Base-by-base conservation (phyloP, 2,888 invertebrate species). In the Platynereis dumerilii region DNA sequence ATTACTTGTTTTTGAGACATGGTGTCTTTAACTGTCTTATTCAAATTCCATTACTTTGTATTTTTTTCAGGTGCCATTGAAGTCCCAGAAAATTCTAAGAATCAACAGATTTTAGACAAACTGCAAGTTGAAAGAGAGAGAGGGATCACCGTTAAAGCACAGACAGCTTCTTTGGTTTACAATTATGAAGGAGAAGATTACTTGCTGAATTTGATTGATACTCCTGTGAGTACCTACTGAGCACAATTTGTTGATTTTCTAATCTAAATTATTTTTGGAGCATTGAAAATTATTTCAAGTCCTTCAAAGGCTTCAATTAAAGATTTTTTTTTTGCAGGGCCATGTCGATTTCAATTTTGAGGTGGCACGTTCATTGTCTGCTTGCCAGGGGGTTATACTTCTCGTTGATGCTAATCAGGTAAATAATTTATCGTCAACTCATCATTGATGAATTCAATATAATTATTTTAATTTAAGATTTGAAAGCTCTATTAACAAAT, bases 321-420 rank as follows among this genome's bases (percentile, higher is more conserved):
- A n/a, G n/a, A n/a, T n/a, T n/a, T n/a, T 56, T 48, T 5, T 48
- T 48, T 48, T 48, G 17, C n/a, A 48, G 85, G 96, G 98, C 1
- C 98, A 98, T 88, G 97, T 97, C 0, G 98, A 99, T 84, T 98
- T 98, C 84, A 91, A 92, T 20, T 95, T 93, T 86, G 97, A 98
- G 88, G 97, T 96, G 59, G 90, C 92, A 0, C 87, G 97, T 63
- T 96, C 96, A 58, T 87, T 98, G 63, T 88, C 91, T 66, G 94
- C 95, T 57, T 97, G 96, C 80, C 94, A 97, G 87, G 97, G 97
- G 12, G 97, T 95, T 0, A 89, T 99, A 71, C 86, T 99, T 63
- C 85, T 99, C 59, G 94, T 99, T 0, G 98, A 98, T 86, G 96
- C 98, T 0, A 96, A 96, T 85, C 94, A 86, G 80, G 86, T 48